Base-by-base conservation (phyloP, 2,888 invertebrate species). In the Lasioglossum villosulum region DNA sequence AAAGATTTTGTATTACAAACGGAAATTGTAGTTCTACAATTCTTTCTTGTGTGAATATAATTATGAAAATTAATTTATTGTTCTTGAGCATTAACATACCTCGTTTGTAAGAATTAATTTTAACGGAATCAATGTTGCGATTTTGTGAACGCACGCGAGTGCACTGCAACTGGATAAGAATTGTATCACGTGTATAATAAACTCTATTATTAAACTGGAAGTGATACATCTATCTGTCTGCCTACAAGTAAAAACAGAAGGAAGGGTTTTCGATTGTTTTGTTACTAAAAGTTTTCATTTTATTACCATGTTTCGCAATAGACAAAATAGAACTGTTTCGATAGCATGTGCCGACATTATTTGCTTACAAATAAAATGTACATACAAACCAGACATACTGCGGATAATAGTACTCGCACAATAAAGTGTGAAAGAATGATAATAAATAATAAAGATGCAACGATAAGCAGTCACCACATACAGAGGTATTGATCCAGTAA, bases 361-460 rank as follows among this genome's bases (percentile, higher is more conserved):
- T 80, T 68, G 63, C 52, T 56, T 12, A 70, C 52, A 16, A 30
- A 37, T 75, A 79, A 79, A 74, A 70, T 80, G 39, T 73, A 74
- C 72, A 56, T 71, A 66, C 73, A 79, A 39, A 71, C 59, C 80
- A 80, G 39, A 81, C 77, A 27, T 70, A 73, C 52, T 16, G 34
- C 52, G 14, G 75, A 79, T 79, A 80, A 72, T 75, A 82, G 37
- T 34, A 78, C 56, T 78, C 66, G 23, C 42, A 72, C 30, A 5
- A 42, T 42, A 42, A 37, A 19, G 68, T 78, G 72, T 78, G 75
- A 52, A 79, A 78, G 76, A 82, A 86, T 87, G 74, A 73, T 76
- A 91, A 90, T 88, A 88, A 90, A 91, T 90, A 88, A 87, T 84
- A 75, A 82, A 83, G 70, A 80, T 83, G 71, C 75, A 73, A 83